phyloP scores from a whole-genome alignment of 2,888 invertebrate genomes.

The Scaptomyza reducta region DNA sequence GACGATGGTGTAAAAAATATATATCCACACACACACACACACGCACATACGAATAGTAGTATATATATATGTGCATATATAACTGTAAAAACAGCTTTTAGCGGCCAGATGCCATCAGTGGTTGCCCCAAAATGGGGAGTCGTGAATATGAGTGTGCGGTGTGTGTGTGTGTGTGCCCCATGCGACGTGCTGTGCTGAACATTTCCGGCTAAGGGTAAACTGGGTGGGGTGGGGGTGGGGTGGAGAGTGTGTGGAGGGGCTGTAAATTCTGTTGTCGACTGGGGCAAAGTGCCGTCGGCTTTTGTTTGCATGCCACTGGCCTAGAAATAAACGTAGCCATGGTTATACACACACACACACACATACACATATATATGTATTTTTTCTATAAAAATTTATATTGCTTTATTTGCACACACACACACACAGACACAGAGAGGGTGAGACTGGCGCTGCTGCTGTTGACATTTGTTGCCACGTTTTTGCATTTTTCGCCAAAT shows the following conservation, averaged over 20 bases:
- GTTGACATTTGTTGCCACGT: conserved; percentile 77
- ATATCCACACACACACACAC: conserved; percentile 19
- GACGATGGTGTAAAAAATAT: conserved; percentile 56
- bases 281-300: conserved; percentile 71
- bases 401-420: conserved; percentile 67
- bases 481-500: conserved; percentile 76
- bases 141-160: conserved; percentile 18
- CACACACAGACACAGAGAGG: conserved; percentile 4
- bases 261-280: conserved; percentile 38
- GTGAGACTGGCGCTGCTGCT: conserved; percentile 34
- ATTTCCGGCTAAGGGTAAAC: too few species aligned
- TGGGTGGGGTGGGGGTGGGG: too few species aligned
- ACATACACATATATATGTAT: conserved; percentile 11
- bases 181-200: conserved; percentile 75
- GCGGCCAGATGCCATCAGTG: conserved; percentile 65
- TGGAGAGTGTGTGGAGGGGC: not conserved
- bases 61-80: conserved; percentile 32
- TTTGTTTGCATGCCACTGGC: conserved; percentile 76
- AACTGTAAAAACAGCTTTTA: conserved; percentile 79
- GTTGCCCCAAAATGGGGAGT: conserved; percentile 23
- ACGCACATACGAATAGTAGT: conserved; percentile 8
- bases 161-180: conserved; percentile 41
- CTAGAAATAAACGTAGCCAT: conserved; percentile 71
- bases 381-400: conserved; percentile 71
- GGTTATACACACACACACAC: conserved; percentile 51